Percentiles rank a stretch among this genome's conserved stretches.
phyloP scores from a whole-genome alignment of 2,797 vertebrate genomes.

The Trachurus trachurus region DNA sequence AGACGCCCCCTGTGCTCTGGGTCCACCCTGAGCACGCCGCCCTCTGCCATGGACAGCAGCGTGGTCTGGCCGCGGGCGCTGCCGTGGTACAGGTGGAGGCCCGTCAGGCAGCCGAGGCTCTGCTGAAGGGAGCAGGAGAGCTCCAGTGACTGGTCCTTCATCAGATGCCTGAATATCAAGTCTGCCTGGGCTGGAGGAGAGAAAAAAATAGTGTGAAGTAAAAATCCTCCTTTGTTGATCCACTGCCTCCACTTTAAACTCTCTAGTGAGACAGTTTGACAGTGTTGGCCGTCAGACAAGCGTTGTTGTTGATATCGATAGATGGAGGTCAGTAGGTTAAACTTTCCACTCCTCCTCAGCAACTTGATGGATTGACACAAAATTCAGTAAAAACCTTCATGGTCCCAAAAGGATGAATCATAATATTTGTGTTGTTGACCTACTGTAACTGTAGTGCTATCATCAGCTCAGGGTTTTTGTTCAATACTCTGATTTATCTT shows the following conservation, averaged over 20 bases:
- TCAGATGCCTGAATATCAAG: conserved; percentile 57
- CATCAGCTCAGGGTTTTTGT: too few species aligned
- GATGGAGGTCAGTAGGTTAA: neutral
- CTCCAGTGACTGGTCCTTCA: conserved; percentile 62
- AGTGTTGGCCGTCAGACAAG: neutral
- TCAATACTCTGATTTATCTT: too few species aligned
- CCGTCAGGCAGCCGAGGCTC: conserved; percentile 2
- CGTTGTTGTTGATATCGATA: neutral
- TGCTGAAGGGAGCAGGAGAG: conserved; percentile 62
- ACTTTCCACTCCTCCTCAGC: neutral
- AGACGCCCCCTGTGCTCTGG: conserved; percentile 54
- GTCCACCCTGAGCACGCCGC: conserved; percentile 15
- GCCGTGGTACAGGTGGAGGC: conserved; percentile 73
- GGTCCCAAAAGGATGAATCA: too few species aligned
- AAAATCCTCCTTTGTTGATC: neutral
- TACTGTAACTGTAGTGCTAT: too few species aligned
- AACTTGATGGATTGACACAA: too few species aligned
- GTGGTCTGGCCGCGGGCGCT: conserved; percentile 59
- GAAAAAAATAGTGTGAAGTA: neutral
- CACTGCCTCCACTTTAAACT: too few species aligned
- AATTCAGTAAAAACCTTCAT: too few species aligned
- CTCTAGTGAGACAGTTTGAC: neutral
- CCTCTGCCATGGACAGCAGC: conserved; percentile 62
- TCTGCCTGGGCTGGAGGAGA: conserved; percentile 63
- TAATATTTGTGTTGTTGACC: too few species aligned